phyloP scores from a whole-genome alignment of 2,113 vertebrate species.

The Amphiprion percula region DNA sequence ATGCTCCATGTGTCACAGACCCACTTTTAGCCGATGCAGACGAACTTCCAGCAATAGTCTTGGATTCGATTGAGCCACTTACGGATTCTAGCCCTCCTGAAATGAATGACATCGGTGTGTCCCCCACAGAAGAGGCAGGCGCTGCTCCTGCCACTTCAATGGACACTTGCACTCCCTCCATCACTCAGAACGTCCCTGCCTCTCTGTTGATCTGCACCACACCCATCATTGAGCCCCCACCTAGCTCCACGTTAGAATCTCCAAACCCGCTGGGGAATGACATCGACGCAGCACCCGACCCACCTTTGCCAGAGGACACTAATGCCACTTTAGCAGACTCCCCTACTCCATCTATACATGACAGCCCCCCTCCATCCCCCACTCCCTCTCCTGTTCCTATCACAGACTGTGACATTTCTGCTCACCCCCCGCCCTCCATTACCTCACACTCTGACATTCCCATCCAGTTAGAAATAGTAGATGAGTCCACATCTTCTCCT shows the following conservation, averaged over 20 bases:
- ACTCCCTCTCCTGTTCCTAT: conserved; percentile 32
- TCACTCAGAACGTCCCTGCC: conserved; percentile 32
- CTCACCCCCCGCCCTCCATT: conserved; percentile 26
- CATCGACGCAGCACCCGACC: conserved; percentile 9
- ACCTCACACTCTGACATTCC: conserved; percentile 40
- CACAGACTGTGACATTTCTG: conserved; percentile 24
- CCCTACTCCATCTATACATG: conserved; percentile 41
- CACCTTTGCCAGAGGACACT: conserved; percentile 21
- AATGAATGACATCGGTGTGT: conserved; percentile 15
- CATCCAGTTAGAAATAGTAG: conserved; percentile 50
- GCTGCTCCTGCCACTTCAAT: conserved; percentile 13
- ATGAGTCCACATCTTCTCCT: conserved; percentile 28
- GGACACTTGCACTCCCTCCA: conserved; percentile 30
- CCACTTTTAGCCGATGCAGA: conserved; percentile 63
- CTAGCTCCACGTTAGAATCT: conserved; percentile 57
- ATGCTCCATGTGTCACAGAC: conserved; percentile 57
- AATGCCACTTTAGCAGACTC: conserved; percentile 14
- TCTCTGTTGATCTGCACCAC: conserved; percentile 64
- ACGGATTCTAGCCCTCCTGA: background rate
- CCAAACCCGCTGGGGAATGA: conserved; percentile 31
- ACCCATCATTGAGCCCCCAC: conserved; percentile 66
- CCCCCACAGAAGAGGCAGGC: conserved; percentile 13
- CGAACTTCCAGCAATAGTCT: conserved; percentile 34
- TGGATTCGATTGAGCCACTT: conserved; percentile 23
- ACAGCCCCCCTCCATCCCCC: conserved; percentile 26